phyloP scores from a whole-genome alignment of 2,888 invertebrate genomes.

The Lasioglossum villosulum region DNA sequence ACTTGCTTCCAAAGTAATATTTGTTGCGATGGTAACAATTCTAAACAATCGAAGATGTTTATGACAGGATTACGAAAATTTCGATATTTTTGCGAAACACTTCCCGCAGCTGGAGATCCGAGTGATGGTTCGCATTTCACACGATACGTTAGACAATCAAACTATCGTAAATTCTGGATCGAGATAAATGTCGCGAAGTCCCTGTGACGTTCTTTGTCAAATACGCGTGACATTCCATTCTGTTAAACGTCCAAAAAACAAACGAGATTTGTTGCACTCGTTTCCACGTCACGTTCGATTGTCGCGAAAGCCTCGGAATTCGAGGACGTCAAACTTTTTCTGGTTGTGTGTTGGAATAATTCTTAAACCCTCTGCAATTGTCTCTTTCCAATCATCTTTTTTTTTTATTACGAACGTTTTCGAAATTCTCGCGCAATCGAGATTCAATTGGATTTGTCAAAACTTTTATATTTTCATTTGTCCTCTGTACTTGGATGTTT shows the following conservation, averaged over 20 bases:
- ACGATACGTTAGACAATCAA: background rate
- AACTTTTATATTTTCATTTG: background rate
- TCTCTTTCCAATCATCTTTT: background rate
- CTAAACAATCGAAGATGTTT: background rate
- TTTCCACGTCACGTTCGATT: conserved; percentile 19
- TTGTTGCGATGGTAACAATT: background rate
- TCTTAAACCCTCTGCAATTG: background rate
- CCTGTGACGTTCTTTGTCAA: background rate
- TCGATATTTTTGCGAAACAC: background rate
- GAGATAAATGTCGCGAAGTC: conserved; percentile 11
- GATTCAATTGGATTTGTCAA: background rate
- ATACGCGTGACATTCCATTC: conserved; percentile 25
- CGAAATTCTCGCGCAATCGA: background rate
- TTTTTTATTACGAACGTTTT: background rate
- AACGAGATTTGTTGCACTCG: conserved; percentile 15
- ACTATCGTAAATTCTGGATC: background rate
- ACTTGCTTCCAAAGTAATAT: background rate
- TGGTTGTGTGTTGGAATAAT: background rate
- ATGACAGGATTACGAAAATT: background rate
- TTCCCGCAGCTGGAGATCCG: background rate
- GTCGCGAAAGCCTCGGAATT: conserved; percentile 8
- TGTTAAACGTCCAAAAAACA: conserved; percentile 24
- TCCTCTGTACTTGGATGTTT: background rate
- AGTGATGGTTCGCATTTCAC: background rate
- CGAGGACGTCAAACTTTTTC: conserved; percentile 16